phyloP scores from a whole-genome alignment of 2,113 vertebrate genomes.

The Todiramphus saurophagus region DNA sequence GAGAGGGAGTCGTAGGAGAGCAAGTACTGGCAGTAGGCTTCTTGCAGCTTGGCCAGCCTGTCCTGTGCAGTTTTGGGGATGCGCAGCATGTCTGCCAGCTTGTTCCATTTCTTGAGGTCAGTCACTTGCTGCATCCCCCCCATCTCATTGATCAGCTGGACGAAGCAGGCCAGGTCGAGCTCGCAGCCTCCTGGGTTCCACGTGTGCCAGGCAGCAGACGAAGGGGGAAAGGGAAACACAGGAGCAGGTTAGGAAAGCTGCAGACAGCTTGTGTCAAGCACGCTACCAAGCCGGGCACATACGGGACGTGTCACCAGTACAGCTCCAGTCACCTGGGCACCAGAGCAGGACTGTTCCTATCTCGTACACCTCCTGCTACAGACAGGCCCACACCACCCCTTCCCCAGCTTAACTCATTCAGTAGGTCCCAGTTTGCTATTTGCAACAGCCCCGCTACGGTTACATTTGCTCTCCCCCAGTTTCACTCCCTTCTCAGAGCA shows the following conservation, averaged over 20 bases:
- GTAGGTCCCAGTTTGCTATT: neutral
- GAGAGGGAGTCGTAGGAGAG: slow-evolving; percentile 95
- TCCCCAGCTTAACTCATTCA: neutral
- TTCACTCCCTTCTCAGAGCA: neutral
- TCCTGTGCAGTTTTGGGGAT: slow-evolving; percentile 98
- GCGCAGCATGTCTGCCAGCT: slow-evolving; percentile 94
- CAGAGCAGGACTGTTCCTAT: neutral
- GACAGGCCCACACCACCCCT: neutral
- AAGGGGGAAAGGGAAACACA: slow-evolving; percentile 29
- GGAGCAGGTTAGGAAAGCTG: neutral
- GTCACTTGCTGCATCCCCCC: slow-evolving; percentile 99
- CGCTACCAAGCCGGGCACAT: neutral
- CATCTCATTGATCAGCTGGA: slow-evolving; percentile 98
- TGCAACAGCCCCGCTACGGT: neutral
- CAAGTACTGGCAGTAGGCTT: slow-evolving; percentile 98
- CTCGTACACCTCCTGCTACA: neutral
- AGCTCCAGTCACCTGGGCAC: neutral
- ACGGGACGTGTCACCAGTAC: accelerated
- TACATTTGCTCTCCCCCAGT: neutral
- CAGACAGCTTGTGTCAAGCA: accelerated
- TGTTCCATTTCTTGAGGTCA: slow-evolving; percentile 99
- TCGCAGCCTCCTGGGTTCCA: slow-evolving; percentile 88
- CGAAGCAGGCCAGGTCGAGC: slow-evolving; percentile 97
- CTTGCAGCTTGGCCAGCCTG: slow-evolving; percentile 97
- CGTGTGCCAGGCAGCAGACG: neutral